Evolutionary conservation across 2,797 vertebrate genomes (phyloP), one percentile per base, ranked within the genome.

Genomic region (Gobio occitaniae): DNA sequence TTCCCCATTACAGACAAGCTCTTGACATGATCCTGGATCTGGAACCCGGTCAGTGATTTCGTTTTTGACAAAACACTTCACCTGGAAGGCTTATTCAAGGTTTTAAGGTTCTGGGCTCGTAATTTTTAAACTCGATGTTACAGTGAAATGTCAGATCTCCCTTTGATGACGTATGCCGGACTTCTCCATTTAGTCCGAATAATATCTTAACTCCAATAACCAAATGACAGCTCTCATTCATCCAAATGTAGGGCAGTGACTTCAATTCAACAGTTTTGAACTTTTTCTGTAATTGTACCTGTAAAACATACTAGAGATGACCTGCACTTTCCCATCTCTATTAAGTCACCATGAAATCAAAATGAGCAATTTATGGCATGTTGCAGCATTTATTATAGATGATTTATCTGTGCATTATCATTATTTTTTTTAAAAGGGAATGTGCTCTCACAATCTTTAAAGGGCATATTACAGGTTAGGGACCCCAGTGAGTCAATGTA

Each of bases 21-120:
- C 93, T 98, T 70, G 97, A 98, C 91, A 98, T 97, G 97, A 98
- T 98, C 90, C 91, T 98, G 87, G 97, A 98, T 93, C 94, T 98
- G 66, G 97, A 98, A 90, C 97, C 97, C 88, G 97, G 97, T 98
- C 48, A 78, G 91, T 86, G 15, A 47, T 63, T 41, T 21, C 17
- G 29, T n/a, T 72, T 72, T 48, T 48, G 3, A 13, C 3, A 13
- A 11, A 7, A 2, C 19, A 6, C 21, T 72, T 48, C 2, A 52
- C 16, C 16, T 52, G 17, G 16, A 52, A 52, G 50, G 15, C 6
- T 52, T 52, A 52, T 52, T 52, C 17, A 44, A 8, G 41, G 8
- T 41, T 41, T 41, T 41, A 41, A 41, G 6, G 6, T 41, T 41
- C 38, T 21, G 3, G 19, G 3, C 19, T 59, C 0, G 9, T n/a